Conservation (phyloP, 2,888 invertebrate genomes). For the Cheilosia pagana region DNA sequence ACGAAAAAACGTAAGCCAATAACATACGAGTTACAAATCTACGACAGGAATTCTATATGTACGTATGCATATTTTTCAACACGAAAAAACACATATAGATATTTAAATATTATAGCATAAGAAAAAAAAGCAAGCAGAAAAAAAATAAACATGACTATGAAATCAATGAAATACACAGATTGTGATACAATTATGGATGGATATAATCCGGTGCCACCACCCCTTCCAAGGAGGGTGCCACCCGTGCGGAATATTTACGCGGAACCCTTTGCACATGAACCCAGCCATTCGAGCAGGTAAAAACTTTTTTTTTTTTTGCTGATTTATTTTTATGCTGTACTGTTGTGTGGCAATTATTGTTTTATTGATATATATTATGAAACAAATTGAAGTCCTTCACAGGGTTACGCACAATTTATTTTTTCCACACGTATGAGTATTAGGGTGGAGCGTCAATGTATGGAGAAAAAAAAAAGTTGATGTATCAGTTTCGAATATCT, state of each 20-base stretch:
- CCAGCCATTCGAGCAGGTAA: constrained; percentile 84
- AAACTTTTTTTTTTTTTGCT: constrained; percentile 36
- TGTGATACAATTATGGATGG: constrained; percentile 84
- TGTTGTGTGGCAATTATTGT: constrained; percentile 56
- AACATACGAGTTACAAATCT: constrained; percentile 47
- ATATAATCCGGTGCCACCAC: constrained; percentile 84
- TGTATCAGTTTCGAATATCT: too few relatives aligned
- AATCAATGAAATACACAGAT: constrained; percentile 84
- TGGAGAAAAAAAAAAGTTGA: too few relatives aligned
- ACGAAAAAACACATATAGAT: constrained; percentile 26
- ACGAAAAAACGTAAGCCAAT: constrained; percentile 51
- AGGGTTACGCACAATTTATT: constrained; percentile 52
- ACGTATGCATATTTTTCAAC: constrained; percentile 25
- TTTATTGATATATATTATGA: constrained; percentile 69
- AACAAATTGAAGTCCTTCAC: constrained; percentile 65
- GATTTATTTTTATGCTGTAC: constrained; percentile 8
- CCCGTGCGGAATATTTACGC: constrained; percentile 84
- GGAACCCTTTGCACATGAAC: constrained; percentile 84
- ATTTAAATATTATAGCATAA: constrained; percentile 35
- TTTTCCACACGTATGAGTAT: neutral
- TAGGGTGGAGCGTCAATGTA: too few relatives aligned
- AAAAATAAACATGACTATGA: constrained; percentile 82
- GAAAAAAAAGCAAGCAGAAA: constrained; percentile 73
- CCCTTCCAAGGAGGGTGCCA: constrained; percentile 83
- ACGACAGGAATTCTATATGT: constrained; percentile 2